Evolutionary conservation across 23 tunicate genomes (phyloP), one percentile per base, ranked within the genome.

Genomic region (Ciona savignyi): DNA sequence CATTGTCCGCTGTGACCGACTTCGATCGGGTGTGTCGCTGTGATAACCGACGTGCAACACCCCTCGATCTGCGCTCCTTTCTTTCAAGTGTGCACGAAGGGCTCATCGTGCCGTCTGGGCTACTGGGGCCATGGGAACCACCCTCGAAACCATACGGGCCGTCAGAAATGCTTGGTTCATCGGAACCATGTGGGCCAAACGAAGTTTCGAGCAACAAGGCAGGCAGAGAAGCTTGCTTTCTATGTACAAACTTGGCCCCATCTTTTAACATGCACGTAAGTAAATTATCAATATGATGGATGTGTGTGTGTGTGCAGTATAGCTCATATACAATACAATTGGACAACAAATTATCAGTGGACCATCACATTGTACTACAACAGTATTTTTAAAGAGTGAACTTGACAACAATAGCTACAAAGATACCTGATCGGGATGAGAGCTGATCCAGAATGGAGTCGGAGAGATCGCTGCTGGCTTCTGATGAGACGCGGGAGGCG

Each of bases 391-490:
- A n/a, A n/a, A n/a, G n/a, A n/a, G n/a, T n/a, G n/a, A n/a, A n/a
- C n/a, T n/a, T n/a, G n/a, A n/a, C n/a, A n/a, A n/a, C n/a, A n/a
- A n/a, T n/a, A n/a, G n/a, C n/a, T n/a, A n/a, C n/a, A n/a, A n/a
- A n/a, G n/a, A n/a, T 42, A 42, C 56, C 56, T 42, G 56, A 42
- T 42, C 56, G 9, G 9, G 56, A 6, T 42, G 56, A 64, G 4
- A 51, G 22, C 30, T 87, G 87, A 49, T 87, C 84, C 0, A 80
- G 32, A 23, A 82, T 65, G 0, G 86, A 56, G 63, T 88, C 96
- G 24, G 87, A 88, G 21, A 82, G 26, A 29, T 88, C 96, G 67
- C 96, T 80, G 85, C 96, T 88, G 2, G 96, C 96, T 73, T 88
- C 96, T 2, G 96, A 88, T 25, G 96, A 88, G 35, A 88, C 72